Conservation (phyloP, 2,113 vertebrate genomes). For the Sitta europaea region DNA sequence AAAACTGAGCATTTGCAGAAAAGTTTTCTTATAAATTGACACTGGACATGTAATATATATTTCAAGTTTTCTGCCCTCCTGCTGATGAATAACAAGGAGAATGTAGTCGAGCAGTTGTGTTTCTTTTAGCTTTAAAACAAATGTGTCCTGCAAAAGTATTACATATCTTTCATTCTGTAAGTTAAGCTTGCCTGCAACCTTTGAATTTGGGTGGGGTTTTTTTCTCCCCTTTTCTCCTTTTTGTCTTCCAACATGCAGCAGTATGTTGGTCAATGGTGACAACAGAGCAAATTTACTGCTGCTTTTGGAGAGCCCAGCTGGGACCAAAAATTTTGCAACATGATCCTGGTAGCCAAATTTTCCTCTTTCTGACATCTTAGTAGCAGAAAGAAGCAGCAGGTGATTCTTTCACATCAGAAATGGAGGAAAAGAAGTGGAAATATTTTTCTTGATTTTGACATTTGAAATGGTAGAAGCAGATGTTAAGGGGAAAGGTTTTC, state of each 20-base stretch:
- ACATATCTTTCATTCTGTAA: background rate
- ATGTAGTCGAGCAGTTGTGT: background rate
- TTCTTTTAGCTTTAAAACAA: background rate
- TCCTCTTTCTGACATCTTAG: background rate
- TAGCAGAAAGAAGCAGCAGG: background rate
- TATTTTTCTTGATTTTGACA: fast-evolving
- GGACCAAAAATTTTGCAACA: background rate
- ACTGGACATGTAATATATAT: background rate
- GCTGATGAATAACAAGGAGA: background rate
- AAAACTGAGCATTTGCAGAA: background rate
- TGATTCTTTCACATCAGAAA: background rate
- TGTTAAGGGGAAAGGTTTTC: background rate
- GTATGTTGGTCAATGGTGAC: background rate
- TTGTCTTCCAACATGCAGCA: background rate
- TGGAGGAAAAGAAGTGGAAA: background rate
- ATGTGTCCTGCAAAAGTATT: background rate
- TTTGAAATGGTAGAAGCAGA: background rate
- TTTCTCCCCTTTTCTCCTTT: background rate
- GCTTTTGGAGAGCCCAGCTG: background rate
- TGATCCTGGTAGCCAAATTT: background rate
- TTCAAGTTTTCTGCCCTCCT: background rate
- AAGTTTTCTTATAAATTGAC: background rate
- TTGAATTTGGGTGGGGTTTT: fast-evolving
- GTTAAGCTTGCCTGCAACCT: background rate
- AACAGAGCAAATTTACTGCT: background rate